Evolutionary conservation across 2,888 invertebrate species (phyloP).

Genomic region (Thymelicus sylvestris): DNA sequence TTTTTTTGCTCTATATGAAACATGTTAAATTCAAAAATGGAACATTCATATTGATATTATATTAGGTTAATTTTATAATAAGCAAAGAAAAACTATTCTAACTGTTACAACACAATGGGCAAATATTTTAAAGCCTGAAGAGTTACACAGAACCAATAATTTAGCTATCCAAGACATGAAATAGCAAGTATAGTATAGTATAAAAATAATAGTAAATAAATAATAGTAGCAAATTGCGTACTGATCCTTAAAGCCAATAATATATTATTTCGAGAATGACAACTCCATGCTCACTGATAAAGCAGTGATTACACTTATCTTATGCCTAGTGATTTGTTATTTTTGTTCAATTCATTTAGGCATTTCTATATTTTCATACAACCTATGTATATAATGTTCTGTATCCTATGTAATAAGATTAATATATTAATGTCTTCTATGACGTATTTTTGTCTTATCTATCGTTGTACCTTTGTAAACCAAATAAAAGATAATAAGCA

Average conservation of each 20-base stretch:
- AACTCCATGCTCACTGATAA: background rate
- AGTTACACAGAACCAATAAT: no score
- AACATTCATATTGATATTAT: constrained; percentile 2
- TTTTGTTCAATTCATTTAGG: background rate
- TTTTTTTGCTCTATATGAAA: background rate
- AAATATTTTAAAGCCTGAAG: background rate
- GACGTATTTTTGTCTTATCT: constrained; percentile 13
- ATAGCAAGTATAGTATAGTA: no score
- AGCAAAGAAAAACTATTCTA: background rate
- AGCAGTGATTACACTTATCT: constrained; percentile 2
- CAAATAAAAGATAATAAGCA: constrained; percentile 25
- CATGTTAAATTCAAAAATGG: background rate
- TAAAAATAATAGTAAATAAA: no score
- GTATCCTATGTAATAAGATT: background rate
- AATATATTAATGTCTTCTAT: constrained; percentile 1
- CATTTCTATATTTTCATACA: constrained; percentile 3
- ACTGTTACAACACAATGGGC: background rate
- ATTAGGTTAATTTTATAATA: background rate
- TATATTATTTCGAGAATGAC: background rate
- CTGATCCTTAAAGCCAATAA: background rate
- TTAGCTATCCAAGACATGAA: no score
- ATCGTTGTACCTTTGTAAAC: constrained; percentile 25
- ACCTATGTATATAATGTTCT: background rate
- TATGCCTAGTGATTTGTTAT: background rate
- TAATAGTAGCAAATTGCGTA: background rate